Conservation (phyloP, 2,888 invertebrate species). For the Aquatica leii region DNA sequence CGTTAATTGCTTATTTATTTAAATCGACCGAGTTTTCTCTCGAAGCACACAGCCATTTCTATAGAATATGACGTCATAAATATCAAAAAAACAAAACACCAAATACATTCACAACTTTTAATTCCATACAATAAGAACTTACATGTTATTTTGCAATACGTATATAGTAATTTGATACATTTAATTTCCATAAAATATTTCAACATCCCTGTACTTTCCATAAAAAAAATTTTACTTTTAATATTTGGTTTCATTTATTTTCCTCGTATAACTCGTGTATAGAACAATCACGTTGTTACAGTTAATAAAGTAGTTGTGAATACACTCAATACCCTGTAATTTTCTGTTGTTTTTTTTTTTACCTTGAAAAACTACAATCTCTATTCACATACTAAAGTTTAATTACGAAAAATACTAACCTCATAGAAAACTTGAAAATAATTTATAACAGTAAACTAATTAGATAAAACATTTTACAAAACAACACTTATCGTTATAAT, state of each 20-base stretch:
- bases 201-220: constrained; percentile 35
- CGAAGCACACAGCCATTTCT: too few relatives aligned
- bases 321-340: constrained; percentile 36
- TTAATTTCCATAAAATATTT: constrained; percentile 34
- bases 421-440: constrained; percentile 6
- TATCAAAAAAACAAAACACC: constrained; percentile 7
- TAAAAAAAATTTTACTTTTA: constrained; percentile 19
- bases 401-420: background rate
- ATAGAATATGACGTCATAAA: too few relatives aligned
- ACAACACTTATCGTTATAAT: constrained; percentile 21
- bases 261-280: constrained; percentile 35
- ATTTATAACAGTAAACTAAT: constrained; percentile 11
- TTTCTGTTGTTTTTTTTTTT: constrained; percentile 16
- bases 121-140: constrained; percentile 32
- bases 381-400: constrained; percentile 12
- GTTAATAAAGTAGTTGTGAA: constrained; percentile 32
- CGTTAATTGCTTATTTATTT: too few relatives aligned
- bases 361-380: constrained; percentile 31
- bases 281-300: constrained; percentile 25
- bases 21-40: too few relatives aligned
- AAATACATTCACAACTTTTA: constrained; percentile 36
- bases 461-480: constrained; percentile 24
- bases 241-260: background rate
- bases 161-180: constrained; percentile 30
- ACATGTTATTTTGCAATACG: constrained; percentile 27